These are phyloP conservation scores for Archaeoteleia sp. DNA, from an alignment of 2,888 invertebrate genomes.

Conservation along the genomic window DNA sequence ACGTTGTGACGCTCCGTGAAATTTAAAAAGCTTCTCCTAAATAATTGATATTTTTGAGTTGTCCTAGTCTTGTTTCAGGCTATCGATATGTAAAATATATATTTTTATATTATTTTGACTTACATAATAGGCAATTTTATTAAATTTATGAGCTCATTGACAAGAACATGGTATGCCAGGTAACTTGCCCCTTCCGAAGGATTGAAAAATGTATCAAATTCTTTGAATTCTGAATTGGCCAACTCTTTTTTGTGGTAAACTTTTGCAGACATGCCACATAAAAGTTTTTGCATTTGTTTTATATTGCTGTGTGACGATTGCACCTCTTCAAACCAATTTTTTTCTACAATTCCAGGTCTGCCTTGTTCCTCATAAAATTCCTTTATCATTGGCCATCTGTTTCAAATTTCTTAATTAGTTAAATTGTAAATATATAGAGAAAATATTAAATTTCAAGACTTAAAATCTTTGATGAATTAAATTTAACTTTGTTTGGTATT, in stretches of 20 bases:
- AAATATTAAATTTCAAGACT: too few species aligned
- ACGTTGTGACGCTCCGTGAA: too few species aligned
- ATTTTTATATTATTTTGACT: slow-evolving; percentile 47
- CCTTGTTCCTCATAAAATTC: slow-evolving; percentile 67
- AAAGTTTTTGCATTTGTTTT: slow-evolving; percentile 65
- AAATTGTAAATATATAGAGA: too few species aligned
- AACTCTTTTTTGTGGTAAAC: slow-evolving; percentile 75
- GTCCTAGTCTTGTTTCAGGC: too few species aligned
- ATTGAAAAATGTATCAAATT: slow-evolving; percentile 72
- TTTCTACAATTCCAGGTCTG: slow-evolving; percentile 46
- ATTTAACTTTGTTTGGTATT: too few species aligned
- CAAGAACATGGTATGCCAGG: slow-evolving; percentile 74
- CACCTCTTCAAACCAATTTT: slow-evolving; percentile 73
- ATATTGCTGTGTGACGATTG: slow-evolving; percentile 67
- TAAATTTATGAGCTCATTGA: slow-evolving; percentile 72
- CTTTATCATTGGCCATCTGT: slow-evolving; percentile 74
- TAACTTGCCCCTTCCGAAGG: slow-evolving; percentile 68
- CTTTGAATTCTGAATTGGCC: slow-evolving; percentile 74
- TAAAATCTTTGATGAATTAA: too few species aligned
- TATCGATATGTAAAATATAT: too few species aligned
- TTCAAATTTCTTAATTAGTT: too few species aligned
- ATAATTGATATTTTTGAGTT: too few species aligned
- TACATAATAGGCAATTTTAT: slow-evolving; percentile 62
- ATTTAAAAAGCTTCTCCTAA: too few species aligned
- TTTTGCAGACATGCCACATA: slow-evolving; percentile 75